Evolutionary conservation across 2,113 vertebrate species (phyloP).

Genomic region (Aplodontia rufa): DNA sequence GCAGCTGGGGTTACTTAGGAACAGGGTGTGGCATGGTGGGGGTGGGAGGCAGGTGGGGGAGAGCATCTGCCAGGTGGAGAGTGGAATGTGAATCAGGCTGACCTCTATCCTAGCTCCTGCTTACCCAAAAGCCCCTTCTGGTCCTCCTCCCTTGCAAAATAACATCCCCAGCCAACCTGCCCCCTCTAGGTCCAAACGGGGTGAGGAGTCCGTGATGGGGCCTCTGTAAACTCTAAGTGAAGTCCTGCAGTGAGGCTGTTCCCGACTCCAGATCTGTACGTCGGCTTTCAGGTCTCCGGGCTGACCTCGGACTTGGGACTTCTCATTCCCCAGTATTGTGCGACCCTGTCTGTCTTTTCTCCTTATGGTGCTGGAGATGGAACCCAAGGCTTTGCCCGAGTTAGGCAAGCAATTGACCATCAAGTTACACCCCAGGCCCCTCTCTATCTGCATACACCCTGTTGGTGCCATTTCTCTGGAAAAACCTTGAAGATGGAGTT

Average conservation of each 20-base stretch:
- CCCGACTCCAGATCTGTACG: fast-evolving
- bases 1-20: background rate
- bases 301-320: background rate
- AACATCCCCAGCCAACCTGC: background rate
- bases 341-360: too few relatives aligned
- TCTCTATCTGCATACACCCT: too few relatives aligned
- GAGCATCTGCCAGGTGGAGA: background rate
- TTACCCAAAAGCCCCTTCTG: background rate
- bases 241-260: fast-evolving
- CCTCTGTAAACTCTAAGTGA: background rate
- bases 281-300: too few relatives aligned
- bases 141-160: background rate
- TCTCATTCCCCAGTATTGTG: too few relatives aligned
- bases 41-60: too few relatives aligned
- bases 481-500: too few relatives aligned
- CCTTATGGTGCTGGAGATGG: background rate
- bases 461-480: too few relatives aligned
- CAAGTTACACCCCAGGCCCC: too few relatives aligned
- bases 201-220: background rate
- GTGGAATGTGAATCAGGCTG: too few relatives aligned
- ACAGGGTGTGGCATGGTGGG: background rate
- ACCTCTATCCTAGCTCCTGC: background rate
- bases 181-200: background rate
- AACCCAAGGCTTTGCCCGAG: background rate
- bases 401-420: too few relatives aligned